Evolutionary conservation across 2,888 invertebrate species (phyloP).

Genomic region (Graphium colonna): DNA sequence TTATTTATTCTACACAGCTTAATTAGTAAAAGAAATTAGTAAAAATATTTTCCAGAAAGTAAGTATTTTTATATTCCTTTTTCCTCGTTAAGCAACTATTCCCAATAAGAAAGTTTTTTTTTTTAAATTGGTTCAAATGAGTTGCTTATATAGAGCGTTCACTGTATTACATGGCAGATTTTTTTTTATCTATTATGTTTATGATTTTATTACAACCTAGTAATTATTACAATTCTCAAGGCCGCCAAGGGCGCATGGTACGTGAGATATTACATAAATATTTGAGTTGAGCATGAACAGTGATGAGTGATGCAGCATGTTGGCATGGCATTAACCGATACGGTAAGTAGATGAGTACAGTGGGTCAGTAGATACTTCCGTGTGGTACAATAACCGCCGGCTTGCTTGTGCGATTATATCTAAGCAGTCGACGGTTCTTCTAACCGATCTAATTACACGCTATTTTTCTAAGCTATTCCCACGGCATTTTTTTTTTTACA

Average conservation of each 20-base stretch:
- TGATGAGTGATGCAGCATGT: conserved; percentile 2
- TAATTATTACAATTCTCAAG: conserved; percentile 10
- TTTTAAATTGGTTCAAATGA: too few species aligned
- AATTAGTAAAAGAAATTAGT: too few species aligned
- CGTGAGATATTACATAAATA: not conserved
- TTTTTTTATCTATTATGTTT: too few species aligned
- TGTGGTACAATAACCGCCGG: conserved; percentile 37
- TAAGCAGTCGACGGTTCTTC: not conserved
- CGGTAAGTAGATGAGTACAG: conserved; percentile 35
- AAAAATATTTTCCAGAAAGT: too few species aligned
- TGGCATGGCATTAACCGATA: conserved; percentile 13
- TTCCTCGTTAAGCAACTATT: too few species aligned
- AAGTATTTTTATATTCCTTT: too few species aligned
- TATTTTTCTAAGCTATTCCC: not conserved
- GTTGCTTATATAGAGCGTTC: too few species aligned
- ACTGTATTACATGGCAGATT: too few species aligned
- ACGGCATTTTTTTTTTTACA: not conserved
- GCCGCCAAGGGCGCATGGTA: not conserved
- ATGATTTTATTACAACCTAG: too few species aligned
- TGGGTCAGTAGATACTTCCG: conserved; percentile 64
- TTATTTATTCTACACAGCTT: too few species aligned
- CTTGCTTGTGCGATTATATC: conserved; percentile 36
- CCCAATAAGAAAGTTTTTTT: too few species aligned
- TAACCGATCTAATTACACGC: not conserved
- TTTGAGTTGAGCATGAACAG: not conserved